These are phyloP conservation scores for Aurelia sp. DNA, from an alignment of 30 jellyfish, hydroid and myxozoan genomes.

Conservation along the genomic window DNA sequence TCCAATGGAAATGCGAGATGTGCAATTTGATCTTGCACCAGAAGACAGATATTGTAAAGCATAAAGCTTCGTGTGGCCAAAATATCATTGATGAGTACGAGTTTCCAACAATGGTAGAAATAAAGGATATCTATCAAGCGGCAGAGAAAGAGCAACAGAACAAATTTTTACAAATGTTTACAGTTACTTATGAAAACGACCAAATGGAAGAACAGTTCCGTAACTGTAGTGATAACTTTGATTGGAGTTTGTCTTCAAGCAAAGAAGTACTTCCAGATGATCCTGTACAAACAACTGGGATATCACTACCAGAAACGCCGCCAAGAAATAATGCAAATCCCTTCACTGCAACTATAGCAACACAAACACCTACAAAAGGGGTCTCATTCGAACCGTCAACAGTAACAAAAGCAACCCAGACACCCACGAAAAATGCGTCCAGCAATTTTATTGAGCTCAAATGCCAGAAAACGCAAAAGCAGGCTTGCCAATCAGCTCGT, in stretches of 20 bases:
- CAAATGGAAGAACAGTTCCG: background rate
- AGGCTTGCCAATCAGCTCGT: slow-evolving; percentile 37
- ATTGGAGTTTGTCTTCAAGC: slow-evolving; percentile 23
- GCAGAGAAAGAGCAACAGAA: too few relatives aligned
- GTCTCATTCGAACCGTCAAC: slow-evolving; percentile 8
- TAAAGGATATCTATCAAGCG: too few relatives aligned
- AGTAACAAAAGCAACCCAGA: slow-evolving; percentile 20
- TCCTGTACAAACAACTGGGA: slow-evolving; percentile 11
- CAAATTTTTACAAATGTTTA: slow-evolving; percentile 9
- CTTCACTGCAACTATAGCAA: slow-evolving; percentile 29
- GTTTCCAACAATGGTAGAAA: too few relatives aligned
- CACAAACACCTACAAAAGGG: slow-evolving; percentile 28
- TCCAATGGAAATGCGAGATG: too few relatives aligned
- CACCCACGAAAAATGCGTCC: slow-evolving; percentile 16
- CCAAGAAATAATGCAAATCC: slow-evolving; percentile 14
- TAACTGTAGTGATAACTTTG: background rate
- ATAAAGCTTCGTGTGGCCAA: too few relatives aligned
- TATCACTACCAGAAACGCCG: slow-evolving; percentile 7
- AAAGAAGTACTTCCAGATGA: slow-evolving; percentile 12
- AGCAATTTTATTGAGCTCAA: slow-evolving; percentile 5
- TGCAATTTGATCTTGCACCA: too few relatives aligned
- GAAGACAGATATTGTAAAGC: too few relatives aligned
- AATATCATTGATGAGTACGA: too few relatives aligned
- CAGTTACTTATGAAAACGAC: background rate
- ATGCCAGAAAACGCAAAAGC: slow-evolving; percentile 30